Base-by-base conservation (phyloP, 2,113 vertebrate genomes). In the Mastomys coucha region DNA sequence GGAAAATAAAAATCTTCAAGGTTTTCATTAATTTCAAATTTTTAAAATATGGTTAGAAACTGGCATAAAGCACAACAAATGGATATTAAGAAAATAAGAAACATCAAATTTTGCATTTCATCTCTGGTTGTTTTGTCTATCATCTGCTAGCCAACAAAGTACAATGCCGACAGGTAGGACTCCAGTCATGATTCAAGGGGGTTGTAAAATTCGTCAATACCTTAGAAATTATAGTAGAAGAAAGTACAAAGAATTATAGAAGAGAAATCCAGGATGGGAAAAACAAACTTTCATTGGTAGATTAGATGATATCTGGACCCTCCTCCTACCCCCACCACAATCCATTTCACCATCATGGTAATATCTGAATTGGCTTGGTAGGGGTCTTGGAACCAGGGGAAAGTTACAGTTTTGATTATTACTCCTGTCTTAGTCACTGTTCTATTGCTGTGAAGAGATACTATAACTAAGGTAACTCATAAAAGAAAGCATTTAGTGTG, bases 11-110 rank as follows among this genome's bases (percentile, higher is more conserved):
- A 84, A 84, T 14, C 17, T 33, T 69, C 9, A 76, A 9, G 36
- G 11, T 75, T 92, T 92, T 65, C 81, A 96, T 90, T 94, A 69
- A 80, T 84, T 82, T 72, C 31, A 96, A 65, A 28, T 86, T 88
- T 78, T 95, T 80, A 22, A 88, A 95, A 69, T 70, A 84, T 13
- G 70, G 86, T 90, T n/a, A 88, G 22, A 45, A 82, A 82, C 39
- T 63, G 26, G 93, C 53, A 88, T 53, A 67, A 70, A 84, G 28
- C 88, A 63, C 26, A 58, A 67, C 8, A 88, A 92, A n/a, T 36
- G 9, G 6, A 65, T 39, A 89, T 5, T 42, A 87, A 92, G 69
- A 97, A 91, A 89, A 87, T 33, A 16, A 73, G 13, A 26, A 67
- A 60, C 51, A 33, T 82, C 85, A 96, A 72, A 75, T 28, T 51